Evolutionary conservation across 1,140 invertebrate genomes (phyloP), one percentile per base, ranked within the genome.

Genomic region (Aphaenogaster floridana): DNA sequence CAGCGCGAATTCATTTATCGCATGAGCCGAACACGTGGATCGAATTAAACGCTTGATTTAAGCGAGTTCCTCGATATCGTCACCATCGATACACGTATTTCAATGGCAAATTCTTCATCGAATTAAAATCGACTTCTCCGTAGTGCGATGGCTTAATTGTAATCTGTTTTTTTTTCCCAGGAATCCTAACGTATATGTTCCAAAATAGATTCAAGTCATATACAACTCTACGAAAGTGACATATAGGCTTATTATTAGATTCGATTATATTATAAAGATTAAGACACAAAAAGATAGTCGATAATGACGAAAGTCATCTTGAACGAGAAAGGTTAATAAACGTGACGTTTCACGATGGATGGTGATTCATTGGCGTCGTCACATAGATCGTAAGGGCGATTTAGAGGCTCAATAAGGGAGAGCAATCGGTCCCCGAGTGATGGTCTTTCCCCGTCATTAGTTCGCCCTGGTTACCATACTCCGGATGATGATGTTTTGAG

Each of bases 401-500:
- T 88, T 71, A 83, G 57, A 61, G 59, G 69, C 21, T 71, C 61
- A 42, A 52, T 69, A 64, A 83, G 59, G 48, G 76, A 61, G 69
- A 86, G 69, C 52, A 52, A 90, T 90, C 83, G 77, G 52, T 74
- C 68, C 57, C 36, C 63, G 61, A 87, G 59, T 66, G 85, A 87
- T 87, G 71, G 57, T 76, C 76, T 71, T 42, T 64, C 74, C 28
- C 36, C n/a, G 54, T 87, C 77, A 79, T 83, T 66, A 64, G 59
- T 17, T 80, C 34, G 17, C 15, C 15, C 57, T 13, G 42, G 66
- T 9, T 76, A 57, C 45, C 45, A 54, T 66, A 59, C 69, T 54
- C 48, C 50, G 61, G 87, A 84, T 77, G 86, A 90, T 86, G 86
- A 88, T 90, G 76, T 83, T 71, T 81, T 79, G 86, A 80, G 71